Evolutionary conservation across 2,797 vertebrate species (phyloP).

Genomic region (Benthosema pterotum): DNA sequence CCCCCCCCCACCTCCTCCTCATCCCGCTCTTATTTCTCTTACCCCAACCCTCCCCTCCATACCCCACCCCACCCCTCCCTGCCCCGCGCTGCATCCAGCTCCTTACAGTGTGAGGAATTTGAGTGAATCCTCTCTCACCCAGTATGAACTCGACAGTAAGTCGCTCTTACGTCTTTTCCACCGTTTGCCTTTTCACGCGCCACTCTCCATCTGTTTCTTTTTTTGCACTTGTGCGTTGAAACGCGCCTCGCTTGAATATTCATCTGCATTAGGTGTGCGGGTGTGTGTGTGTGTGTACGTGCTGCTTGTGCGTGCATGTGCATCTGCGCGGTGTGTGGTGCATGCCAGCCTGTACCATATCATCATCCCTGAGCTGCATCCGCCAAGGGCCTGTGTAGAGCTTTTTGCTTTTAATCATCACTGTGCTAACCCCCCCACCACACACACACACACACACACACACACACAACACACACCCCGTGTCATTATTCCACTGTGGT

Average conservation of each 20-base stretch:
- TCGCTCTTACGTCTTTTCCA: constrained; percentile 50
- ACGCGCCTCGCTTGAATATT: constrained; percentile 32
- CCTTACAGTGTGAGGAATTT: constrained; percentile 91
- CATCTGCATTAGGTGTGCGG: constrained; percentile 18
- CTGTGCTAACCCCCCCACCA: constrained; percentile 38
- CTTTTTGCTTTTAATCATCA: constrained; percentile 56
- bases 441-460: too few relatives aligned
- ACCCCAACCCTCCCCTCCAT: background rate
- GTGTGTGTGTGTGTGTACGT: constrained; percentile 22
- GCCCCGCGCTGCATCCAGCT: constrained; percentile 71
- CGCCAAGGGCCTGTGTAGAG: constrained; percentile 8
- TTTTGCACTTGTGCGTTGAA: constrained; percentile 34
- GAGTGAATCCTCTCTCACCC: constrained; percentile 92
- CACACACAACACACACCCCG: too few relatives aligned
- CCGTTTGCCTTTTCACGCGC: constrained; percentile 12
- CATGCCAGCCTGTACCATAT: constrained; percentile 20
- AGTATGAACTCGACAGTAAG: constrained; percentile 98
- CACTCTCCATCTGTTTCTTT: constrained; percentile 42
- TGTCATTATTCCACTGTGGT: constrained; percentile 41
- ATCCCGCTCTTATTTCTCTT: background rate
- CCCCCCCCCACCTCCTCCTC: background rate
- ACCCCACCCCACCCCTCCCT: background rate
- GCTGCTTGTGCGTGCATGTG: background rate
- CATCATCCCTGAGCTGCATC: constrained; percentile 46
- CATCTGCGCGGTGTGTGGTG: too few relatives aligned